Base-by-base conservation (phyloP, 1,140 invertebrate genomes). In the Scaptomyza graminum region DNA sequence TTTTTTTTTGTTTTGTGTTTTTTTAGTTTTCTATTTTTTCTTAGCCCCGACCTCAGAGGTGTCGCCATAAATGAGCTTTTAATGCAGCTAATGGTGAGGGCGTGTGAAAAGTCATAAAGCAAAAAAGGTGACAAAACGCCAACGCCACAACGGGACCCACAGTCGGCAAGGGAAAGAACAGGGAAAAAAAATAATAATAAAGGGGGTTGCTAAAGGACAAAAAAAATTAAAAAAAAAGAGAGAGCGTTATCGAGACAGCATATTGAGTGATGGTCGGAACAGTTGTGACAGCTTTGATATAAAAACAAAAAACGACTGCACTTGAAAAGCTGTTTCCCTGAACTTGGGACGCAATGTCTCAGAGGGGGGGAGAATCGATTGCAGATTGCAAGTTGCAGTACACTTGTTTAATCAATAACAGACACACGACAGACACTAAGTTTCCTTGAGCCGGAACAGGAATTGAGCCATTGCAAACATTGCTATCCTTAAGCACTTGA, bases 51-150 rank as follows among this genome's bases (percentile, higher is more conserved):
- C 11, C 12, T 39, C 49, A 79, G 77, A 79, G 77, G 81, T 85
- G 81, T 87, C 71, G 82, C 78, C 82, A 39, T 79, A 85, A 85
- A 85, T 71, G 81, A 85, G 81, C 74, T 74, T 87, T 85, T 85
- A 81, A 85, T 85, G 81, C 75, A 74, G 44, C 62, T 59, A 64
- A 69, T 69, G 49, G 47, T 31, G 46, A 39, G 61, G 82, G 78
- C 70, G 82, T 85, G 82, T 62, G 82, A 85, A 85, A 85, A 85
- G 82, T 85, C 83, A 85, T 82, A 74, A 78, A 82, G 55, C 75
- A 69, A 39, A 74, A 83, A 79, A 83, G 71, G 78, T 81, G 78
- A 66, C 79, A 57, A 51, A 50, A 56, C 64, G 51, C 41, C 28
- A 46, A 44, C 13, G n/a, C n/a, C n/a, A 15, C 11, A 60, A 12